Evolutionary conservation across 1,140 invertebrate species (phyloP), one percentile per base, ranked within the genome.

Genomic region (Cardiocondyla obscurior): DNA sequence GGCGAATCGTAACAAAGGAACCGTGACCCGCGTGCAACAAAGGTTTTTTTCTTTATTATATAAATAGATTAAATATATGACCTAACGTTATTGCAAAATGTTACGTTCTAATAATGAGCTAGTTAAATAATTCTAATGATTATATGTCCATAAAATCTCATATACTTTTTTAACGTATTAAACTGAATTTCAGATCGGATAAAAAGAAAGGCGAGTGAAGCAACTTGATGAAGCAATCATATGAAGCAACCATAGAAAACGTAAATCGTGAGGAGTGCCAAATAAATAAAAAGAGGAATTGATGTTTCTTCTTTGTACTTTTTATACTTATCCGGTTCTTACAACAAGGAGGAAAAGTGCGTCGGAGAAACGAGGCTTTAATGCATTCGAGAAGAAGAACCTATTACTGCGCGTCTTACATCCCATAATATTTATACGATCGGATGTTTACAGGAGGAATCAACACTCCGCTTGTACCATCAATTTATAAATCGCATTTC

Each of bases 401-500:
- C 53, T 39, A 74, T 74, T 74, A 55, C 28, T 39, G 72, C 57
- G 58, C 57, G n/a, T 62, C n/a, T 74, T 19, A 7, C 39, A 22
- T 53, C 25, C 22, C 62, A 53, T 53, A 69, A 79, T 69, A 69
- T 79, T 79, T 79, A 67, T 19, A 42, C 46, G 62, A 79, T 79
- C 46, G 46, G 49, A 53, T 67, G 46, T 77, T 77, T 67, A 77
- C n/a, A 16, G n/a, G 64, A 33, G 14, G 62, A 69, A 79, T 67
- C 62, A 79, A 79, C 74, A 79, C 74, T 79, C 44, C 49, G 25
- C 74, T 42, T 39, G 19, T 49, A 44, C 46, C 60, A 64, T 69
- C 74, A 79, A 79, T 79, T 77, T 77, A 25, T 69, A 67, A 33
- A 79, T 79, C 25, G 46, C 46, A 65, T 77, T 65, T 67, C 30